Evolutionary conservation across 35 echinoderm and acorn worm genomes (phyloP).

Genomic region (Ophiothrix spiculata): DNA sequence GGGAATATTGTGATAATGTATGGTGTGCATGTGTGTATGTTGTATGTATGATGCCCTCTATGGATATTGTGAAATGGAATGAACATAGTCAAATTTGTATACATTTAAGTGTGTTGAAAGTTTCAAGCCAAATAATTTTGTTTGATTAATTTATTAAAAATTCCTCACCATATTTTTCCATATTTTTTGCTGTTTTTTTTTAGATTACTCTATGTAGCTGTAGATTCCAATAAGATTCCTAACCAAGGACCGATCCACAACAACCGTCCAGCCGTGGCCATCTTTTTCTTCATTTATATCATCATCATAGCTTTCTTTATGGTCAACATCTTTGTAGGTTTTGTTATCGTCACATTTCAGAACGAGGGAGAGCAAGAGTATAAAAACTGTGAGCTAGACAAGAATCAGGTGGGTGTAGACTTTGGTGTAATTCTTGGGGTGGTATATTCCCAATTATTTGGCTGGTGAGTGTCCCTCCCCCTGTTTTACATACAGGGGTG

Average conservation of each 20-base stretch:
- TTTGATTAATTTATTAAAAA: not conserved
- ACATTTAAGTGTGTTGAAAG: no score
- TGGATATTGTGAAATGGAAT: no score
- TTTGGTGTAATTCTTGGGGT: constrained; percentile 76
- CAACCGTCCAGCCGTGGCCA: constrained; percentile 73
- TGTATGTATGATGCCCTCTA: no score
- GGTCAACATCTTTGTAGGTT: constrained; percentile 99
- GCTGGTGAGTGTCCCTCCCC: no score
- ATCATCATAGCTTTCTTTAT: constrained; percentile 99
- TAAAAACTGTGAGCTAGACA: constrained; percentile 99
- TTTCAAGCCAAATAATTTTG: not conserved
- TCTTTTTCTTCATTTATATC: constrained; percentile 96
- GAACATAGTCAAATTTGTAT: no score
- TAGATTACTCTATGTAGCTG: constrained; percentile 88
- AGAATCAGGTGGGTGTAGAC: constrained; percentile 87
- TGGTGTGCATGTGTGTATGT: no score
- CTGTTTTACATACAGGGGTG: no score
- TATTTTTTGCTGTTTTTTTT: constrained; percentile 42
- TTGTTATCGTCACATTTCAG: constrained; percentile 99
- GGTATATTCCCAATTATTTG: no score
- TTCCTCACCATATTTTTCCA: not conserved
- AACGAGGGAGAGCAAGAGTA: constrained; percentile 98
- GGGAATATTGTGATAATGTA: no score
- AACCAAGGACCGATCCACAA: constrained; percentile 83
- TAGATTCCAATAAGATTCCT: constrained; percentile 61